Conservation (phyloP, 2,888 invertebrate genomes). For the Trachelus stipa region DNA sequence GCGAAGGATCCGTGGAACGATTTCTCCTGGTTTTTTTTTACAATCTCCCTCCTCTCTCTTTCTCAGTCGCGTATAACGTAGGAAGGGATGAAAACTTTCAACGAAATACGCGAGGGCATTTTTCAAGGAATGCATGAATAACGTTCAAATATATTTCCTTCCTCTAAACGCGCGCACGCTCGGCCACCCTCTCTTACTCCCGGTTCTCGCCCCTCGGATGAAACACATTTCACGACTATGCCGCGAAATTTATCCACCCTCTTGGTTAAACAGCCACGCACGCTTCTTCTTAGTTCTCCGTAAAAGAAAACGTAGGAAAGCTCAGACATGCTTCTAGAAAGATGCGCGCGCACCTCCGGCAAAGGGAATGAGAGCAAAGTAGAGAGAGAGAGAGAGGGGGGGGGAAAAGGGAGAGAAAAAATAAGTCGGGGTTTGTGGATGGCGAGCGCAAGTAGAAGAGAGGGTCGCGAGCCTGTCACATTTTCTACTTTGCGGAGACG, state of each 20-base stretch:
- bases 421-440: slow-evolving; percentile 10
- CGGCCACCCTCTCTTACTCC: slow-evolving; percentile 26
- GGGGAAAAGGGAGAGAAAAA: slow-evolving; percentile 10
- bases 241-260: slow-evolving; percentile 62
- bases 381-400: slow-evolving; percentile 17
- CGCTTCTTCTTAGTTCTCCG: slow-evolving; percentile 48
- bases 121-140: slow-evolving; percentile 41
- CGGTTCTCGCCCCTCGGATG: slow-evolving; percentile 48
- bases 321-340: background rate
- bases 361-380: background rate
- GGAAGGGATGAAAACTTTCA: slow-evolving; percentile 30
- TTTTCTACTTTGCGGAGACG: slow-evolving; percentile 63
- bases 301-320: slow-evolving; percentile 5
- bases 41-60: background rate
- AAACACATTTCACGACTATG: slow-evolving; percentile 75
- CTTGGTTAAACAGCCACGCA: slow-evolving; percentile 61
- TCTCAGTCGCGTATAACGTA: background rate
- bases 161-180: slow-evolving; percentile 38
- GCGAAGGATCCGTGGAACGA: background rate
- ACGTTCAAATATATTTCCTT: slow-evolving; percentile 40
- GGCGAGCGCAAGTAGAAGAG: slow-evolving; percentile 26
- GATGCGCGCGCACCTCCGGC: background rate
- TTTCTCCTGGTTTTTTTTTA: background rate
- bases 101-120: slow-evolving; percentile 36
- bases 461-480: slow-evolving; percentile 52